phyloP scores from a whole-genome alignment of 1,140 invertebrate species.

The Saccostrea echinata region DNA sequence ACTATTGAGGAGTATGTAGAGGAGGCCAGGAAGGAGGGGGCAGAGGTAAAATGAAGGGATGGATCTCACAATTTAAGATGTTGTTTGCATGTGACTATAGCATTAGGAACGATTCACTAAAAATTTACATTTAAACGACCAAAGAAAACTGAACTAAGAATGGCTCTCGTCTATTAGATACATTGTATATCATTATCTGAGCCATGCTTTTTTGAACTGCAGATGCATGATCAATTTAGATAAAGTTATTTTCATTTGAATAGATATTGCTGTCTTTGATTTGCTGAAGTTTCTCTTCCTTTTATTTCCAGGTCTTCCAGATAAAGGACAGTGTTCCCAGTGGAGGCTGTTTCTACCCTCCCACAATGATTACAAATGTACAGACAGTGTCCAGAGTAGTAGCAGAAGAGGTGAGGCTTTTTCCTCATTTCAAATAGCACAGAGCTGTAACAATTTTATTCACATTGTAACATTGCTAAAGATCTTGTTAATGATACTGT shows the following conservation, averaged over 20 bases:
- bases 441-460: too few relatives aligned
- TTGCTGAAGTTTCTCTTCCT: background rate
- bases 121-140: too few relatives aligned
- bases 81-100: background rate
- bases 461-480: too few relatives aligned
- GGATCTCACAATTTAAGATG: background rate
- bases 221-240: too few relatives aligned
- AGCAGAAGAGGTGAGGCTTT: constrained; percentile 76
- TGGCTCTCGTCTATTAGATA: too few relatives aligned
- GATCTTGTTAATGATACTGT: too few relatives aligned
- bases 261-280: too few relatives aligned
- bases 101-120: too few relatives aligned
- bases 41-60: constrained; percentile 73
- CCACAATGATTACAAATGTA: constrained; percentile 80
- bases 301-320: constrained; percentile 72
- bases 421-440: background rate
- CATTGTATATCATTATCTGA: too few relatives aligned
- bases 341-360: constrained; percentile 77
- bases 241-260: too few relatives aligned
- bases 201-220: too few relatives aligned
- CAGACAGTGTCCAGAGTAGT: constrained; percentile 79
- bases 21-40: constrained; percentile 78
- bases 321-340: constrained; percentile 62
- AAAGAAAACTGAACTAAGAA: too few relatives aligned
- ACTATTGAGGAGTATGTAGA: constrained; percentile 77